Evolutionary conservation across 2,888 invertebrate species (phyloP).

Genomic region (Drosophila bunnanda): DNA sequence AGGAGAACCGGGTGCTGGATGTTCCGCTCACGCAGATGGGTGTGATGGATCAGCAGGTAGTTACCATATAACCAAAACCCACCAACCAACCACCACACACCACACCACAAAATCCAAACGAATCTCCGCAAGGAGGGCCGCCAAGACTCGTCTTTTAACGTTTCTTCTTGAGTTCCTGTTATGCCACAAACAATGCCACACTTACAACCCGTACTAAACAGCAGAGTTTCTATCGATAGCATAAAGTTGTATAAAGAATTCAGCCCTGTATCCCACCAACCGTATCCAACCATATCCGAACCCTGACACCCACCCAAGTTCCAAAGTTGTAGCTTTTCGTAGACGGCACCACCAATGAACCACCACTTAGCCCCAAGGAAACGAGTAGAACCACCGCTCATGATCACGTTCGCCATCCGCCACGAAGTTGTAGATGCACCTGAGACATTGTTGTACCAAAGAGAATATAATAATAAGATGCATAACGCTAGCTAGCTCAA

Average conservation of each 20-base stretch:
- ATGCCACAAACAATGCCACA: conserved; percentile 28
- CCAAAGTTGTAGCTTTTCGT: conserved; percentile 43
- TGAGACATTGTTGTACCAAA: conserved; percentile 28
- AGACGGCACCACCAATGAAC: conserved; percentile 39
- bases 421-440: conserved; percentile 31
- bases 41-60: conserved; percentile 96
- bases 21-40: conserved; percentile 96
- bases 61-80: conserved; percentile 68
- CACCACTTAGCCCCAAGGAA: conserved; percentile 26
- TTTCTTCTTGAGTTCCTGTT: conserved; percentile 69
- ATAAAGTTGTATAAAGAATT: conserved; percentile 46
- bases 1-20: conserved; percentile 93
- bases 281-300: background rate
- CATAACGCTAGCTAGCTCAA: no score
- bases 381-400: conserved; percentile 26
- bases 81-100: conserved; percentile 17
- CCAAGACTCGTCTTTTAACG: conserved; percentile 37
- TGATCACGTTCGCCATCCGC: conserved; percentile 27
- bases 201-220: conserved; percentile 21
- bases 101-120: conserved; percentile 41
- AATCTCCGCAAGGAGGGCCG: conserved; percentile 30
- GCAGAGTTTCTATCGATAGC: conserved; percentile 59
- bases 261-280: background rate
- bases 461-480: background rate
- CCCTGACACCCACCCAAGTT: conserved; percentile 18